phyloP scores from a whole-genome alignment of 2,888 invertebrate genomes.

The Pegoplata infirma region DNA sequence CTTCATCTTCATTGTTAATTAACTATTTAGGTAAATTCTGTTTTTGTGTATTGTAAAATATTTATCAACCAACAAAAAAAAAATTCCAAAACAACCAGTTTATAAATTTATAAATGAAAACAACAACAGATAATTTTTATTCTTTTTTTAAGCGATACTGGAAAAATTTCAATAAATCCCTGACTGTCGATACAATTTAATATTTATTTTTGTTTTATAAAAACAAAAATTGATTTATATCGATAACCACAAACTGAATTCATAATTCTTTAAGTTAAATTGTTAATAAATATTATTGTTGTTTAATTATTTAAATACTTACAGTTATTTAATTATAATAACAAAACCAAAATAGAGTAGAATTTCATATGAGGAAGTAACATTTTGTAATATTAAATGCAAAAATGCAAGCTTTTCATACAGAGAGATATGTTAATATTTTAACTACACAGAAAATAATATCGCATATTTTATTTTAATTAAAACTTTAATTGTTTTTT shows the following conservation, averaged over 20 bases:
- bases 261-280: not conserved
- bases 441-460: too few species aligned
- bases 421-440: not conserved
- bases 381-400: not conserved
- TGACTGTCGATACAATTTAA: too few species aligned
- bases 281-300: not conserved
- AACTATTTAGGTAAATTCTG: not conserved
- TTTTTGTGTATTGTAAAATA: not conserved
- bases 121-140: too few species aligned
- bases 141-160: too few species aligned
- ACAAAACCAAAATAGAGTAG: not conserved
- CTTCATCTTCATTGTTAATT: not conserved
- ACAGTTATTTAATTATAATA: not conserved
- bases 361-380: not conserved
- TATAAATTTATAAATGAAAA: not conserved
- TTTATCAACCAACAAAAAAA: not conserved
- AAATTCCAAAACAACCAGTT: not conserved
- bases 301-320: conserved; percentile 10
- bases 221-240: too few species aligned
- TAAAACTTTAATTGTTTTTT: too few species aligned
- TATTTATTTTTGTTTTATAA: too few species aligned
- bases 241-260: too few species aligned
- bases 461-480: too few species aligned
- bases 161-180: too few species aligned
- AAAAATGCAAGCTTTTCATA: not conserved